Conservation (phyloP, 2,113 vertebrate genomes). For the Seriola rivoliana region DNA sequence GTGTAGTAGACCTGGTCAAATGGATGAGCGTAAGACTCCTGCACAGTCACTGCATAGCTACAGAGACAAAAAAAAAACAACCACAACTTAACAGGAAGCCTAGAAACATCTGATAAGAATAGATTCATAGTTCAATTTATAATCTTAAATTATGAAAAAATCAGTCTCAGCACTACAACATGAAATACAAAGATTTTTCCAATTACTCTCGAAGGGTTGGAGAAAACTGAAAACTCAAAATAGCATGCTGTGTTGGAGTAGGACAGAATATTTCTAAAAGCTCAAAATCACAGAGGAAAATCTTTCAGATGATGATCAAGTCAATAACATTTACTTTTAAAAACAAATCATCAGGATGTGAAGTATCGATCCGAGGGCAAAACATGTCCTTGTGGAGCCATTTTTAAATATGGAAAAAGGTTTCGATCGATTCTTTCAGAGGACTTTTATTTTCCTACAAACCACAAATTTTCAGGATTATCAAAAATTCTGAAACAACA, state of each 20-base stretch:
- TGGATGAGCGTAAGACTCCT: conserved; percentile 94
- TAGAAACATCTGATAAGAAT: background rate
- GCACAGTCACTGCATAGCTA: conserved; percentile 94
- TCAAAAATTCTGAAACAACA: background rate
- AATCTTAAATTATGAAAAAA: background rate
- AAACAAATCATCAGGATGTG: background rate
- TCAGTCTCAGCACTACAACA: background rate
- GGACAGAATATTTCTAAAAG: background rate
- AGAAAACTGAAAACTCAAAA: background rate
- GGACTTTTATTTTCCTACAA: background rate
- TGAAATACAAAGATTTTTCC: background rate
- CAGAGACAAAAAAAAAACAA: background rate
- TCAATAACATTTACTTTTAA: conserved; percentile 1
- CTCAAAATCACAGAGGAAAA: background rate
- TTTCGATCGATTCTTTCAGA: background rate
- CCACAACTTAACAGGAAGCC: background rate
- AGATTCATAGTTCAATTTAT: background rate
- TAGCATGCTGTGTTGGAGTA: no score
- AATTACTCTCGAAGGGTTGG: background rate
- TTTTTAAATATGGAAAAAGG: background rate
- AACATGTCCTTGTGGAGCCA: background rate
- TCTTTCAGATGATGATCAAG: background rate
- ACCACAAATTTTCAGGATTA: background rate
- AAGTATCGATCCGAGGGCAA: background rate
- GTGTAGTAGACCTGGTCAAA: conserved; percentile 97